Conservation (phyloP, 2,113 vertebrate species). For the Sorex fumeus region DNA sequence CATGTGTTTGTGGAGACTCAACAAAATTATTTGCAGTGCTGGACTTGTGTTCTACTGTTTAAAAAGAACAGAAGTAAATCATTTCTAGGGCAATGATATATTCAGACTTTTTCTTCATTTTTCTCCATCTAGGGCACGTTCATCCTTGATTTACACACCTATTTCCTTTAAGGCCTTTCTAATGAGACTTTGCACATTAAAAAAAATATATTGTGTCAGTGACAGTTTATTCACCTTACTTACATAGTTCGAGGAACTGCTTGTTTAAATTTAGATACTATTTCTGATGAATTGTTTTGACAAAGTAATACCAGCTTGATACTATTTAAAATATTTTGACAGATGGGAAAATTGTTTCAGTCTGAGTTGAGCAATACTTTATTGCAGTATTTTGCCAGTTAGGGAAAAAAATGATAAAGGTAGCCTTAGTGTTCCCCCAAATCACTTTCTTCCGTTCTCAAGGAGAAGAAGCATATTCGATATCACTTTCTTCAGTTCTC, state of each 20-base stretch:
- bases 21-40: neutral
- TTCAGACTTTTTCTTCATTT: conserved; percentile 61
- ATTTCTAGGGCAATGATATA: conserved; percentile 29
- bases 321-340: conserved; percentile 90
- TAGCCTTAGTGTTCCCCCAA: conserved; percentile 79
- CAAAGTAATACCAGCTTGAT: conserved; percentile 88
- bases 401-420: conserved; percentile 80
- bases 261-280: conserved; percentile 86
- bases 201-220: conserved; percentile 79
- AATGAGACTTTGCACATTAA: conserved; percentile 77
- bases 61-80: conserved; percentile 12
- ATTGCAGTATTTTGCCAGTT: conserved; percentile 83
- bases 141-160: conserved; percentile 69
- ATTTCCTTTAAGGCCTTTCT: conserved; percentile 71
- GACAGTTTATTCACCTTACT: conserved; percentile 86
- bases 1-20: neutral
- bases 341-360: conserved; percentile 88
- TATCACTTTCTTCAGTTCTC: conserved; percentile 71
- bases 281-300: conserved; percentile 90
- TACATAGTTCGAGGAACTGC: conserved; percentile 84
- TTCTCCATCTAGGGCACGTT: conserved; percentile 21
- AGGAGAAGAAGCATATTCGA: conserved; percentile 69
- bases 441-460: conserved; percentile 71
- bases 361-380: conserved; percentile 85
- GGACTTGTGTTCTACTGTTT: neutral